phyloP scores from a whole-genome alignment of 2,113 vertebrate genomes.

The Corvus cornix region DNA sequence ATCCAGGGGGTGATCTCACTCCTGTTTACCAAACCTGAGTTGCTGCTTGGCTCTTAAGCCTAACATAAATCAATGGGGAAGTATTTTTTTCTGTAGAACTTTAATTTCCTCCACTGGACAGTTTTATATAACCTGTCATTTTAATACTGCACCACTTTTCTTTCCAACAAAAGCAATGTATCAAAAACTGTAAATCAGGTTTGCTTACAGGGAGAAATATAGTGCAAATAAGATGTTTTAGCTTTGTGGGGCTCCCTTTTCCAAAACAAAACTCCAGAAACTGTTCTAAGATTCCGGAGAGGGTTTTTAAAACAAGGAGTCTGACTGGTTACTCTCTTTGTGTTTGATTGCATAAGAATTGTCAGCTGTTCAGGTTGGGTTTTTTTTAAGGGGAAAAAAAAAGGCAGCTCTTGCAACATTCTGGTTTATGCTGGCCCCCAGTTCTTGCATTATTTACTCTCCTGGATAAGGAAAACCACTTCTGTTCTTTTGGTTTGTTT shows the following conservation, averaged over 20 bases:
- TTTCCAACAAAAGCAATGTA: background rate
- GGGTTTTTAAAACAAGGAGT: slow-evolving; percentile 1
- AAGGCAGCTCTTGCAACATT: slow-evolving; percentile 23
- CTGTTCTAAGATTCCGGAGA: slow-evolving; percentile 8
- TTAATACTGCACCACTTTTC: background rate
- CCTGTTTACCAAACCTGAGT: background rate
- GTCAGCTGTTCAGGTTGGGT: slow-evolving; percentile 11
- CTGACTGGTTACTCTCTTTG: background rate
- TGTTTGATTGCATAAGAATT: slow-evolving; percentile 52
- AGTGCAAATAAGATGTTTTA: background rate
- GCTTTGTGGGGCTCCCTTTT: background rate
- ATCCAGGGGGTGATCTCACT: background rate
- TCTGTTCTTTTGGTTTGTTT: background rate
- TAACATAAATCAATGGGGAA: background rate
- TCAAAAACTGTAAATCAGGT: background rate
- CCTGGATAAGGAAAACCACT: background rate
- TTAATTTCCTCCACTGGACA: slow-evolving; percentile 12
- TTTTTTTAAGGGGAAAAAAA: background rate
- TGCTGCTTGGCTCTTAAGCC: background rate
- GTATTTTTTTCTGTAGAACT: background rate
- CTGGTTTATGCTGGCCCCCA: background rate
- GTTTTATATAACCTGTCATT: slow-evolving; percentile 28
- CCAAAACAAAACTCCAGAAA: slow-evolving; percentile 39
- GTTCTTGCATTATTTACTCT: slow-evolving; percentile 23
- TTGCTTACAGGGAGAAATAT: background rate